Percentiles rank a stretch among this genome's conserved stretches.
phyloP scores from a whole-genome alignment of 2,888 invertebrate genomes.

The Patella ulyssiponensis region DNA sequence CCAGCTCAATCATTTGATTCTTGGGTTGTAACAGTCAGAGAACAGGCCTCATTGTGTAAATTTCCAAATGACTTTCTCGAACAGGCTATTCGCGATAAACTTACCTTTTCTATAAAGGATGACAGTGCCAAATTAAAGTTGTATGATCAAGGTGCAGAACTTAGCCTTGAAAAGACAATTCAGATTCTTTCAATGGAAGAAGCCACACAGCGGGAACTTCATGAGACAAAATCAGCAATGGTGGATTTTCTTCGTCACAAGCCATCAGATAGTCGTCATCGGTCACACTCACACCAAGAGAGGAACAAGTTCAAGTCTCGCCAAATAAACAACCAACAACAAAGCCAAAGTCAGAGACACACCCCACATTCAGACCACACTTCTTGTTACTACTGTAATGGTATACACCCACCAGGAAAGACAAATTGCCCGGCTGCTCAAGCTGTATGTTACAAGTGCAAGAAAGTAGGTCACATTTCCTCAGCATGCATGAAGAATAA shows the following conservation, averaged over 20 bases:
- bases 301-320: not conserved
- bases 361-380: not conserved
- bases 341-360: not conserved
- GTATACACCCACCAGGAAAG: not conserved
- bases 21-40: not conserved
- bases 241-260: not conserved
- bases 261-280: not conserved
- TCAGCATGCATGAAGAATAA: not conserved
- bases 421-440: not conserved
- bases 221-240: not conserved
- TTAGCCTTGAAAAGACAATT: not conserved
- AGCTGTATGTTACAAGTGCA: not conserved
- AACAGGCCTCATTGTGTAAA: not conserved
- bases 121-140: not conserved
- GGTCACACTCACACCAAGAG: not conserved
- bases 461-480: not conserved
- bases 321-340: not conserved
- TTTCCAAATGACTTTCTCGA: not conserved
- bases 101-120: not conserved
- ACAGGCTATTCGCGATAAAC: not conserved
- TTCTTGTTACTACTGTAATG: not conserved
- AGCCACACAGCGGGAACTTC: not conserved
- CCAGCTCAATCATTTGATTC: not conserved
- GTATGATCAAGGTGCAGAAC: not conserved
- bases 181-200: not conserved